Base-by-base conservation (phyloP, 1,140 invertebrate genomes). In the honey bee (Apis mellifera) region DNA sequence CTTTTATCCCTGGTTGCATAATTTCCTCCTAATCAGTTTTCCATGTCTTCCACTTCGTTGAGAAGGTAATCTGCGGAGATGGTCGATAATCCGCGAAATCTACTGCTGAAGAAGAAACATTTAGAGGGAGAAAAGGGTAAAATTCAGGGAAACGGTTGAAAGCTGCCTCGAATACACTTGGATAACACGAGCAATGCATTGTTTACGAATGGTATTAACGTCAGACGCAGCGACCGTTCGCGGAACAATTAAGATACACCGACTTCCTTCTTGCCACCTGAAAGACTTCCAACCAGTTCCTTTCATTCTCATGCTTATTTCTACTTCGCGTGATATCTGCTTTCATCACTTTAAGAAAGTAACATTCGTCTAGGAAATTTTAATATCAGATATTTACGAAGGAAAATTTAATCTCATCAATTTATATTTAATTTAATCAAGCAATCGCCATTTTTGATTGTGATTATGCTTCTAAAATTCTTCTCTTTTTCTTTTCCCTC, bases 121-220 rank as follows among this genome's bases (percentile, higher is more conserved):
- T 42, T 50, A 48, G 26, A 62, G 57, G 17, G 57, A 55, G 71
- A 78, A 65, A 85, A 79, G 19, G 55, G 32, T 9, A 65, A 73
- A 8, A 52, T 71, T 84, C 73, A 21, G 42, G 42, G 26, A 50
- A 48, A 42, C 32, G 9, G 32, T 66, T 15, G 74, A 57, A 60
- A 19, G 55, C 68, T 74, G 64, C 69, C 70, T 59, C 50, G 78
- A 86, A 84, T 78, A 17, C 19, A 19, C 15, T 23, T 79, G 78
- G 72, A 88, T 89, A 87, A 73, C 78, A 65, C 60, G 85, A 77
- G 76, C 83, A 52, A 86, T 82, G 89, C 86, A 89, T 91, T 91
- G 90, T 92, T 92, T 91, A 90, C 86, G 89, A 89, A 90, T 82
- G 85, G 73, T 83, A 91, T 92, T 92, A 91, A 90, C 74, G 91